Percentiles rank a stretch among this genome's conserved stretches.
Conservation (phyloP, 2,888 invertebrate species). For the Hybos culiciformis region DNA sequence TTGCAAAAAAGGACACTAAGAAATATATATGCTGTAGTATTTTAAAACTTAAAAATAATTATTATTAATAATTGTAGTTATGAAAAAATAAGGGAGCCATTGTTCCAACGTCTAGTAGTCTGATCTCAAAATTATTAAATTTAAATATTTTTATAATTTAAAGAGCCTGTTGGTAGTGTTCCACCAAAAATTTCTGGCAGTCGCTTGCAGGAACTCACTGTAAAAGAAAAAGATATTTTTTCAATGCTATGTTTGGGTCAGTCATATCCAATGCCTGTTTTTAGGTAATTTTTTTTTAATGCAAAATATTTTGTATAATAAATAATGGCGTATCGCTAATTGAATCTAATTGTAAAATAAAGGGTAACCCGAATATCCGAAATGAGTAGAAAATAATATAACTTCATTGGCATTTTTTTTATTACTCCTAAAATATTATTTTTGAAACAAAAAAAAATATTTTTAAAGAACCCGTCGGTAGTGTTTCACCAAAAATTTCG, state of each 20-base stretch:
- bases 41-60: too few species aligned
- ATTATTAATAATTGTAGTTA: background rate
- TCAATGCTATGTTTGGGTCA: slow-evolving; percentile 42
- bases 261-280: slow-evolving; percentile 41
- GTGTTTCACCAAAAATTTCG: slow-evolving; percentile 49
- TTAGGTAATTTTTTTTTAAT: slow-evolving; percentile 35
- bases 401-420: too few species aligned
- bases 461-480: slow-evolving; percentile 59
- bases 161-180: slow-evolving; percentile 41
- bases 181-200: slow-evolving; percentile 37
- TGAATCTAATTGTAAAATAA: too few species aligned
- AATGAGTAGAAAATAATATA: too few species aligned
- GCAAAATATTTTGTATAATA: too few species aligned
- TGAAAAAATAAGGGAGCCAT: background rate
- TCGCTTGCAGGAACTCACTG: slow-evolving; percentile 40
- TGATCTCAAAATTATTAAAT: background rate
- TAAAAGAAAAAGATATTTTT: slow-evolving; percentile 18
- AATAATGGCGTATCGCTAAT: too few species aligned
- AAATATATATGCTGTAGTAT: too few species aligned
- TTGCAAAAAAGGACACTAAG: too few species aligned
- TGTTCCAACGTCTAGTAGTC: background rate
- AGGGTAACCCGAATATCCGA: too few species aligned
- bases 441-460: too few species aligned
- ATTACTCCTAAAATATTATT: too few species aligned
- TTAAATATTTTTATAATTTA: slow-evolving; percentile 6